Evolutionary conservation across 2,113 vertebrate genomes (phyloP).

Genomic region (Phycodurus eques): DNA sequence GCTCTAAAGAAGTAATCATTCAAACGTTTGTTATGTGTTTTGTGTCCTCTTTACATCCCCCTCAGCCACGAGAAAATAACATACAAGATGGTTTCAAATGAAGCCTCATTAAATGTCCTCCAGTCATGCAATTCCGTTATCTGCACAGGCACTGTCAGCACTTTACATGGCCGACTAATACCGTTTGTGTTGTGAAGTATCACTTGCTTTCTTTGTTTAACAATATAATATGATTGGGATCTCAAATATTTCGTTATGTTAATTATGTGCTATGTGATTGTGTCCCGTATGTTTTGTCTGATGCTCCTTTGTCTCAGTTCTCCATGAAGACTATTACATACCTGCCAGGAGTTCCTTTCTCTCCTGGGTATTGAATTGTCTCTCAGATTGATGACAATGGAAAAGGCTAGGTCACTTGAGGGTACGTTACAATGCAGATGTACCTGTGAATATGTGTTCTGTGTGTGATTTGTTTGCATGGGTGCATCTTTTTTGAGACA

Average conservation of each 20-base stretch:
- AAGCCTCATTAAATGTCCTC: conserved; percentile 13
- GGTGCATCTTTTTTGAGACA: conserved; percentile 16
- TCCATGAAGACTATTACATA: conserved; percentile 25
- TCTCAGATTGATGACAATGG: conserved; percentile 64
- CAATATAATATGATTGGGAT: conserved; percentile 23
- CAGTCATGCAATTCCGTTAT: conserved; percentile 20
- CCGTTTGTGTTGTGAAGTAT: conserved; percentile 11
- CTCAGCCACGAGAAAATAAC: conserved; percentile 19
- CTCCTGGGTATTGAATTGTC: conserved; percentile 60
- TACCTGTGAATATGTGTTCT: conserved; percentile 34
- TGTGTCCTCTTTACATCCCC: neutral
- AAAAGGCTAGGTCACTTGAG: conserved; percentile 46
- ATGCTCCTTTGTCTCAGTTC: conserved; percentile 5
- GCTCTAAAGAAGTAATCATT: conserved; percentile 12
- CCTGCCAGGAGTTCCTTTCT: conserved; percentile 34
- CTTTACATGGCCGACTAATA: conserved; percentile 19
- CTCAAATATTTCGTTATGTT: conserved; percentile 21
- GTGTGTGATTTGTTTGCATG: conserved; percentile 9
- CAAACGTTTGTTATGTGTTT: neutral
- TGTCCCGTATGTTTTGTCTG: conserved; percentile 32
- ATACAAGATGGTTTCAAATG: conserved; percentile 17
- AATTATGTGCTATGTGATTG: conserved; percentile 19
- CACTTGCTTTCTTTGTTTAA: conserved; percentile 22
- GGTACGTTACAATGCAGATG: conserved; percentile 57
- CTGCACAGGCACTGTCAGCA: conserved; percentile 40